phyloP scores from a whole-genome alignment of 2,888 invertebrate genomes.

The Tenthredo distinguenda region DNA sequence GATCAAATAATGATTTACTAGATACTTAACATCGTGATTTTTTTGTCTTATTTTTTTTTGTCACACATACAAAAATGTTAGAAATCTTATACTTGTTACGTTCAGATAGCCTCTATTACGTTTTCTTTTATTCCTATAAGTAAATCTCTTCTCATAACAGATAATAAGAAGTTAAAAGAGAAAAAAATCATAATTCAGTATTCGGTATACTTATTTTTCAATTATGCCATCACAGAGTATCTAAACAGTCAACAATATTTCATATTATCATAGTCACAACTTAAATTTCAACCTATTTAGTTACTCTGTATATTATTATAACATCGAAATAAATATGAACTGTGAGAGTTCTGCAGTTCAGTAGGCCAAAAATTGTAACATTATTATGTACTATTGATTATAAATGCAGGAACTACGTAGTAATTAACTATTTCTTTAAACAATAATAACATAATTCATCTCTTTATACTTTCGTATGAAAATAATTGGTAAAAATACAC shows the following conservation, averaged over 20 bases:
- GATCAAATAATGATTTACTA: slow-evolving; percentile 51
- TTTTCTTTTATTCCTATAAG: slow-evolving; percentile 2
- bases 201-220: background rate
- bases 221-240: slow-evolving; percentile 37
- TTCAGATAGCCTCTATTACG: slow-evolving; percentile 35
- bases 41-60: slow-evolving; percentile 4
- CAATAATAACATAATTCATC: slow-evolving; percentile 10
- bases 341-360: background rate
- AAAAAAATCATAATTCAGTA: background rate
- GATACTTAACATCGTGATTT: slow-evolving; percentile 54
- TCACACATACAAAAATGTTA: slow-evolving; percentile 61
- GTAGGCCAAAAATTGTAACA: slow-evolving; percentile 14
- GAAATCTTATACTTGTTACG: slow-evolving; percentile 58
- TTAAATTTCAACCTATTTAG: slow-evolving; percentile 9
- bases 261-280: background rate
- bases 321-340: slow-evolving; percentile 12
- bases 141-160: slow-evolving; percentile 15
- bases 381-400: background rate
- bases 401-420: slow-evolving; percentile 26
- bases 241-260: slow-evolving; percentile 26
- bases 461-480: background rate
- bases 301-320: slow-evolving; percentile 25
- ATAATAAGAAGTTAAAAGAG: background rate
- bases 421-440: background rate
- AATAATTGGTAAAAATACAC: slow-evolving; percentile 3